phyloP scores from a whole-genome alignment of 2,113 vertebrate genomes.

The Sturnus vulgaris region DNA sequence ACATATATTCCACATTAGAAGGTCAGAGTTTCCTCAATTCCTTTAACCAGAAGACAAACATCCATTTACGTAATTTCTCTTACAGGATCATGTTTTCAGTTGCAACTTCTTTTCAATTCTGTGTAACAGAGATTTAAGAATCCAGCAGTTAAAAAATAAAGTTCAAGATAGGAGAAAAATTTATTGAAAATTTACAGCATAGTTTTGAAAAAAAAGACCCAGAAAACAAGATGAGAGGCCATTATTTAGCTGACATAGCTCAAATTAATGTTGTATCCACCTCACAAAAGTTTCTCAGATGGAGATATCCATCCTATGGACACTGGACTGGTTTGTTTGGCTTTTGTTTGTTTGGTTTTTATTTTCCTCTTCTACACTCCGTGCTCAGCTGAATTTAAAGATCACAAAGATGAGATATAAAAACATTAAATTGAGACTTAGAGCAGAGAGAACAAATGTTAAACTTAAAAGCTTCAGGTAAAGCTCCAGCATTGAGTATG shows the following conservation, averaged over 20 bases:
- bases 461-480: neutral
- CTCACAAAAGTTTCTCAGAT: neutral
- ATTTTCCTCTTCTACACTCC: neutral
- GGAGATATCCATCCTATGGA: neutral
- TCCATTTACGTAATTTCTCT: neutral
- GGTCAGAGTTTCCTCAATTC: neutral
- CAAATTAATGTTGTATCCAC: neutral
- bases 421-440: neutral
- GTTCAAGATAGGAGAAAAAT: neutral
- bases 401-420: neutral
- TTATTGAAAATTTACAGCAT: neutral
- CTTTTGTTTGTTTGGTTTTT: neutral
- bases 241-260: neutral
- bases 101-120: neutral
- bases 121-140: neutral
- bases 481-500: neutral
- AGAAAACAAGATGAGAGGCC: neutral
- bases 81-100: neutral
- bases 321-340: neutral
- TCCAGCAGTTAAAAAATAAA: neutral
- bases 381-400: neutral
- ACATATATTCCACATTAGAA: neutral
- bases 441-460: neutral
- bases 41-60: neutral
- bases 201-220: neutral